Evolutionary conservation across 1,140 invertebrate species (phyloP), one percentile per base, ranked within the genome.

Genomic region (Catajapyx aquilonaris): DNA sequence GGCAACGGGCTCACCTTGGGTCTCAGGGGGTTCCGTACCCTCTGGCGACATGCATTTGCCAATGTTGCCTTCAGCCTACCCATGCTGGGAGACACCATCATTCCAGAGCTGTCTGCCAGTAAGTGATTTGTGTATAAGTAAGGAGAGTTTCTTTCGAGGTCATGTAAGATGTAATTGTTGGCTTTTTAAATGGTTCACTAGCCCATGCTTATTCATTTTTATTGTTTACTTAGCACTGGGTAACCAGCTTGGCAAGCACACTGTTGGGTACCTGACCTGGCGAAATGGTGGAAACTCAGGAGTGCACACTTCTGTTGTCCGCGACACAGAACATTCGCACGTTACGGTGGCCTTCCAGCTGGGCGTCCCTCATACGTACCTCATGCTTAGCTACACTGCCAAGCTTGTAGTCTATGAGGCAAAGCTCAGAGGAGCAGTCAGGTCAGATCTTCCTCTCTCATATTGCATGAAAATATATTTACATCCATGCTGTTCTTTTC

Each of bases 251-350:
- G 79, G 85, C 49, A 75, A 76, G 41, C 70, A 84, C 50, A 78
- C 80, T 1, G 70, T 86, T 25, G 86, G 86, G 19, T 85, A 87
- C 48, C 54, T 93, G 7, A 83, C 81, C 0, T 87, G 81, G 49
- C 74, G 81, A 52, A 68, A 68, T 1, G 77, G 77, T 4, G 56
- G 62, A 2, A 38, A 56, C 3, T 66, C 74, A 25, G 71, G 74
- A 0, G 73, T 93, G 69, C 75, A 69, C 1, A 81, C 81, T 0
- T 72, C 71, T 30, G 58, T 90, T 18, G 70, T 81, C 21, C 68
- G 77, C 42, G 75, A 81, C 48, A 76, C 73, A 3, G 66, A 76
- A 41, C 64, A 64, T 22, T 62, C 62, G 49, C 60, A 76, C 47
- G 49, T 69, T 39, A 63, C 71, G 53, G 58, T 73, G 13, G 66